Evolutionary conservation across 2,797 vertebrate species (phyloP).

Genomic region (Chiloscyllium punctatum): DNA sequence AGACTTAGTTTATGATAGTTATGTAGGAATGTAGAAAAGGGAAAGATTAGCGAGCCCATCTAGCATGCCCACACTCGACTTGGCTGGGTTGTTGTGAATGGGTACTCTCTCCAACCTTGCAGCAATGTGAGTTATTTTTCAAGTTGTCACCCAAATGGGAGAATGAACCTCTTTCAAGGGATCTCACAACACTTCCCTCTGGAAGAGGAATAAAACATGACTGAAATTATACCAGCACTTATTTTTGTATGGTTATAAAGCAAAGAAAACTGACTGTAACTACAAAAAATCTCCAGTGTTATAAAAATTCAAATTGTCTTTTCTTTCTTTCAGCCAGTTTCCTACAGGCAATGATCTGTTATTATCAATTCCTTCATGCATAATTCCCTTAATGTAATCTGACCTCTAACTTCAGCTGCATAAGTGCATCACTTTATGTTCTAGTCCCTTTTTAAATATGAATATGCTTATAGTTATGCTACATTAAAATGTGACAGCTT

Average conservation of each 20-base stretch:
- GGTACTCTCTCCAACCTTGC: not conserved
- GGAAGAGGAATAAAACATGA: not conserved
- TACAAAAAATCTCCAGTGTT: not conserved
- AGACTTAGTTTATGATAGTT: not conserved
- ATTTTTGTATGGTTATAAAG: not conserved
- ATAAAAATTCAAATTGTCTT: not conserved
- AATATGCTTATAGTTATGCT: not conserved
- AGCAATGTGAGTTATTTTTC: not conserved
- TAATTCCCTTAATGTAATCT: too few species aligned
- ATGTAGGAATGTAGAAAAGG: not conserved
- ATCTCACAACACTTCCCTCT: not conserved
- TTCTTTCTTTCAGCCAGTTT: not conserved
- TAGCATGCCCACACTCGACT: not conserved
- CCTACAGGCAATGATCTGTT: not conserved
- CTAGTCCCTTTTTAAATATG: not conserved
- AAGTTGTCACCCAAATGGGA: not conserved
- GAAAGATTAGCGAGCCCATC: not conserved
- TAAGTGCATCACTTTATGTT: not conserved
- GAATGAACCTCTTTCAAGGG: not conserved
- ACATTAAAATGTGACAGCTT: not conserved
- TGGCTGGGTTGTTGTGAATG: not conserved
- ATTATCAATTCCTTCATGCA: not conserved
- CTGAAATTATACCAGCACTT: not conserved
- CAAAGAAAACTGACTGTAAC: not conserved
- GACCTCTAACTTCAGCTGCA: too few species aligned